These are phyloP conservation scores for Calliphora vomitoria DNA, from an alignment of 2,888 invertebrate species.

Conservation along the genomic window DNA sequence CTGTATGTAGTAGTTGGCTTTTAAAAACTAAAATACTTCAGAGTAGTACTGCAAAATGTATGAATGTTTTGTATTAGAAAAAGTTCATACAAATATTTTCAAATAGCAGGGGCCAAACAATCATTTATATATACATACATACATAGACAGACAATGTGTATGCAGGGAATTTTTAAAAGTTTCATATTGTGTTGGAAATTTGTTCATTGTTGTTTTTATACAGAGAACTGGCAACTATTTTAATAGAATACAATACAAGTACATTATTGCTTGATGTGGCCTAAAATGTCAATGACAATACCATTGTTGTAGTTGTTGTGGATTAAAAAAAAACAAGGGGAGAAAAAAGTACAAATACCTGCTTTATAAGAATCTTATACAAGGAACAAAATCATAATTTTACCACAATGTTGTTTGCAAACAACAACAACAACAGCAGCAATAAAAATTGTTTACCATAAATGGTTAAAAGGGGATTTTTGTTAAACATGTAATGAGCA, in stretches of 20 bases:
- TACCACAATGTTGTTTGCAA: constrained; percentile 43
- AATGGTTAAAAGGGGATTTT: constrained; percentile 25
- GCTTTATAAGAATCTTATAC: neutral
- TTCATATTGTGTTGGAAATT: constrained; percentile 2
- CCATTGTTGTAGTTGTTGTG: neutral
- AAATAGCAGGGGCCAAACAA: neutral
- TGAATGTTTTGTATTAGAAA: neutral
- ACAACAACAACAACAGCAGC: constrained; percentile 13
- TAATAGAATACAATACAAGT: neutral
- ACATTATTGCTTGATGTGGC: constrained; percentile 7
- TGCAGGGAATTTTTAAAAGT: constrained; percentile 38
- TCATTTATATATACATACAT: neutral
- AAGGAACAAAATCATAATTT: constrained; percentile 9
- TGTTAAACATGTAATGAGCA: constrained; percentile 7
- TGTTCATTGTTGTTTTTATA: neutral
- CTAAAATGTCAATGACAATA: constrained; percentile 39
- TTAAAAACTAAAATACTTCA: constrained; percentile 22
- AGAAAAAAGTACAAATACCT: neutral
- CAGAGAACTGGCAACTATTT: neutral
- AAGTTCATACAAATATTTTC: constrained; percentile 25
- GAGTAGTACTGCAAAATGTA: neutral
- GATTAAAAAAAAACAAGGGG: neutral
- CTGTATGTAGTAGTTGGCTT: neutral
- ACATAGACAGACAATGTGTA: neutral
- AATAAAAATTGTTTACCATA: neutral